These are phyloP conservation scores for Myxocyprinus asiaticus DNA, from an alignment of 2,113 vertebrate species.

Conservation along the genomic window DNA sequence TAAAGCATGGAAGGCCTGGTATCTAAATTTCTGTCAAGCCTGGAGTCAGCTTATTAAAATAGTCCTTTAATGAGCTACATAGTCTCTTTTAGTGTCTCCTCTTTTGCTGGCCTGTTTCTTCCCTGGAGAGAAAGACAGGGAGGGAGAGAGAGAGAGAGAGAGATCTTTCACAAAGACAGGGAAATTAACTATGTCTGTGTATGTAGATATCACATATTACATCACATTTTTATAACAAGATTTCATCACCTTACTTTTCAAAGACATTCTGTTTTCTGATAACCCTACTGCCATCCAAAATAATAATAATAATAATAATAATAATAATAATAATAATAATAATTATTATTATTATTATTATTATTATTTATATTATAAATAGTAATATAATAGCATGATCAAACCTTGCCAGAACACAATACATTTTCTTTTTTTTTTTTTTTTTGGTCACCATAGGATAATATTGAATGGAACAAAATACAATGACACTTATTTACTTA, in stretches of 20 bases:
- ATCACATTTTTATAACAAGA: slow-evolving; percentile 36
- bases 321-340: no score
- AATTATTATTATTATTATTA: no score
- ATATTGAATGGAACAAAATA: not conserved
- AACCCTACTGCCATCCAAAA: not conserved
- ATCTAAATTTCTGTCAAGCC: slow-evolving; percentile 64
- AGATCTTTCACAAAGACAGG: slow-evolving; percentile 3
- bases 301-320: no score
- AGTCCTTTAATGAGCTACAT: slow-evolving; percentile 65
- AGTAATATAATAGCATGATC: not conserved
- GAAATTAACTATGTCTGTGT: not conserved
- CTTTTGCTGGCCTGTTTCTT: slow-evolving; percentile 41
- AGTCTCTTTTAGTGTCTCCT: slow-evolving; percentile 43
- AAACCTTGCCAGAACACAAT: not conserved
- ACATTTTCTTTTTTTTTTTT: no score
- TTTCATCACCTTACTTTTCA: not conserved
- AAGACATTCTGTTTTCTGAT: slow-evolving; percentile 4
- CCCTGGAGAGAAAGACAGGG: slow-evolving; percentile 26
- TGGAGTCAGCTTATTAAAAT: slow-evolving; percentile 67
- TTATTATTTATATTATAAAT: not conserved
- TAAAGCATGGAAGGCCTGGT: slow-evolving; percentile 59
- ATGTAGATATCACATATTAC: slow-evolving; percentile 25
- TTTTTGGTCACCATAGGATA: not conserved
- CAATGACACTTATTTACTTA: not conserved
- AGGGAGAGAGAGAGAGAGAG: slow-evolving; percentile 26